Conservation (phyloP, 2,113 vertebrate species). For the Sula dactylatra region DNA sequence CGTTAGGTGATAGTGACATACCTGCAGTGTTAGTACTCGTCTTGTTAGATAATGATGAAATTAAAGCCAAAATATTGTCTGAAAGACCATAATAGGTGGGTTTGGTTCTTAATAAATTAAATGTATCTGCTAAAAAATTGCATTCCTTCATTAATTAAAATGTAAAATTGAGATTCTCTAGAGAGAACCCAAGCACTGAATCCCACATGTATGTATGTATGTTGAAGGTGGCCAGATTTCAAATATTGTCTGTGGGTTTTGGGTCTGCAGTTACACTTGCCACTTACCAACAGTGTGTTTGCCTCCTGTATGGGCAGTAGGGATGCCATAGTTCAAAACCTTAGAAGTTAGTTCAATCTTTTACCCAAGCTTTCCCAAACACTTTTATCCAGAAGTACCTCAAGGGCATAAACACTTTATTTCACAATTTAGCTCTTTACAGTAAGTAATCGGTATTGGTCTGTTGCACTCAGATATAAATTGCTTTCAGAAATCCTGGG, state of each 20-base stretch:
- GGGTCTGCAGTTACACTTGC: neutral
- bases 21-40: neutral
- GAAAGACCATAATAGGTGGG: neutral
- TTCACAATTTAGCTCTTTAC: neutral
- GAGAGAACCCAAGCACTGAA: neutral
- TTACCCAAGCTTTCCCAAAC: neutral
- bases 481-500: neutral
- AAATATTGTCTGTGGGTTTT: neutral
- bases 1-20: neutral
- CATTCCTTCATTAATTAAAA: neutral
- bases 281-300: neutral
- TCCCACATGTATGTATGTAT: neutral
- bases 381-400: neutral
- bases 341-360: neutral
- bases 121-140: neutral
- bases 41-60: neutral
- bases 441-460: neutral
- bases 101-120: neutral
- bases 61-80: neutral
- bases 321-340: neutral
- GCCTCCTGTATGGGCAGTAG: neutral
- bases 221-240: neutral
- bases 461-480: neutral
- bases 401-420: neutral
- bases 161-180: neutral